Evolutionary conservation across 2,797 vertebrate species (phyloP).

Genomic region (Naso thynnoides): DNA sequence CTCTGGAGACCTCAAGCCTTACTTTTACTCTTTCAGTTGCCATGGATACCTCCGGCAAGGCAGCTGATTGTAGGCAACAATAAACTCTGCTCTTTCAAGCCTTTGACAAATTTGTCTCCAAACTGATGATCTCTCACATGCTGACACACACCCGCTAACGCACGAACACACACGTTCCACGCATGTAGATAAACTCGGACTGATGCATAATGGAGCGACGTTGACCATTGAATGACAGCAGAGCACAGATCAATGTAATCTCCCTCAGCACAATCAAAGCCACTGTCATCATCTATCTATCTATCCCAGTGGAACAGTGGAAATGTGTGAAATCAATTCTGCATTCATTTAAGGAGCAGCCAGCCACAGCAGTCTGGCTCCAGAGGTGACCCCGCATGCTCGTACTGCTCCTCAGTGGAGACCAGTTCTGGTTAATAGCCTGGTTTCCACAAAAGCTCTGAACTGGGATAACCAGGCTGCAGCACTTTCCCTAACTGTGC

Average conservation of each 20-base stretch:
- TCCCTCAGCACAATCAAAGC: slow-evolving; percentile 74
- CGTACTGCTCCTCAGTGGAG: slow-evolving; percentile 42
- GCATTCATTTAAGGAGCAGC: slow-evolving; percentile 74
- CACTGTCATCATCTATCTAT: slow-evolving; percentile 73
- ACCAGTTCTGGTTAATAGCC: slow-evolving; percentile 37
- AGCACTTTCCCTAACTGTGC: slow-evolving; percentile 7
- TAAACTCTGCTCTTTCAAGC: slow-evolving; percentile 73
- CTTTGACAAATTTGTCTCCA: slow-evolving; percentile 72
- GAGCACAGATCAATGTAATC: slow-evolving; percentile 74
- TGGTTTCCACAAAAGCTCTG: slow-evolving; percentile 22
- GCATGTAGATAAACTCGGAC: slow-evolving; percentile 18
- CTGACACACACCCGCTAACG: slow-evolving; percentile 13
- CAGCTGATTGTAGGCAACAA: slow-evolving; percentile 76
- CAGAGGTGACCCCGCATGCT: slow-evolving; percentile 67
- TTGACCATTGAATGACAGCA: slow-evolving; percentile 57
- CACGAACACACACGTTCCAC: slow-evolving; percentile 7
- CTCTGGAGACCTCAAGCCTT: slow-evolving; percentile 78
- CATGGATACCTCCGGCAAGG: slow-evolving; percentile 79
- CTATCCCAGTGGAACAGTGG: slow-evolving; percentile 56
- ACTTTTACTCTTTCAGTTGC: slow-evolving; percentile 84
- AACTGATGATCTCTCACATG: slow-evolving; percentile 53
- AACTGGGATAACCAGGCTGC: slow-evolving; percentile 25
- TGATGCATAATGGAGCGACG: not conserved
- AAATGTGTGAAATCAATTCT: slow-evolving; percentile 80
- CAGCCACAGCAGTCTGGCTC: slow-evolving; percentile 57